phyloP scores from a whole-genome alignment of 1,140 invertebrate species.

The Drosophila pseudoobscura region DNA sequence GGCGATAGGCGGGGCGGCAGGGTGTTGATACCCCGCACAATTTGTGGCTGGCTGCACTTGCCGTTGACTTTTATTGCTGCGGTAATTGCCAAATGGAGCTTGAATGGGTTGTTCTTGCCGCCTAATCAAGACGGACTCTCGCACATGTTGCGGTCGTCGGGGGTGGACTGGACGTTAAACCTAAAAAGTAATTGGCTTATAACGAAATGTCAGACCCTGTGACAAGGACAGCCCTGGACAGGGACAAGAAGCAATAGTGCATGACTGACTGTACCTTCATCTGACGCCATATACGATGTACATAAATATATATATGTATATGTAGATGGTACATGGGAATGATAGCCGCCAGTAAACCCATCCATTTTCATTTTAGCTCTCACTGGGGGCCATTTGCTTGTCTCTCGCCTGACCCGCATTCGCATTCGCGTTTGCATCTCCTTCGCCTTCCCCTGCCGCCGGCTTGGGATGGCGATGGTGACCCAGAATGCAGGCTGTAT shows the following conservation, averaged over 20 bases:
- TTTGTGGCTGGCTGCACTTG: conserved; percentile 55
- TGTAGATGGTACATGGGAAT: conserved; percentile 5
- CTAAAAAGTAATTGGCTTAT: conserved; percentile 75
- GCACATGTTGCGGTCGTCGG: conserved; percentile 49
- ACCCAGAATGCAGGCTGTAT: conserved; percentile 70
- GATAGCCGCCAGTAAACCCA: conserved; percentile 53
- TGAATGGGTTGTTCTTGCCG: conserved; percentile 51
- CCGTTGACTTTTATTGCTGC: conserved; percentile 81
- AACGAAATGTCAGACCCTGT: conserved; percentile 66
- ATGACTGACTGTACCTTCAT: conserved; percentile 57
- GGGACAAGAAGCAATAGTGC: conserved; percentile 6
- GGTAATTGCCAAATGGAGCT: conserved; percentile 81
- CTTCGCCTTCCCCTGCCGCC: background rate
- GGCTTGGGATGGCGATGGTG: conserved; percentile 15
- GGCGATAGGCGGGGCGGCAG: conserved; percentile 12
- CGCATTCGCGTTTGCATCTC: conserved; percentile 1
- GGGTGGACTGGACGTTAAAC: conserved; percentile 28
- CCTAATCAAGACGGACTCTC: conserved; percentile 56
- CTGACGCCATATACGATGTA: background rate
- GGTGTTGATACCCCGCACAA: conserved; percentile 49
- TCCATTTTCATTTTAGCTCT: conserved; percentile 70
- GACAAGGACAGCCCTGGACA: conserved; percentile 3
- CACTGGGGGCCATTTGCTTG: conserved; percentile 49
- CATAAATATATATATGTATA: background rate
- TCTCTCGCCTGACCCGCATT: conserved; percentile 59